phyloP scores from a whole-genome alignment of 2,888 invertebrate genomes.

The Eupithecia dodoneata region DNA sequence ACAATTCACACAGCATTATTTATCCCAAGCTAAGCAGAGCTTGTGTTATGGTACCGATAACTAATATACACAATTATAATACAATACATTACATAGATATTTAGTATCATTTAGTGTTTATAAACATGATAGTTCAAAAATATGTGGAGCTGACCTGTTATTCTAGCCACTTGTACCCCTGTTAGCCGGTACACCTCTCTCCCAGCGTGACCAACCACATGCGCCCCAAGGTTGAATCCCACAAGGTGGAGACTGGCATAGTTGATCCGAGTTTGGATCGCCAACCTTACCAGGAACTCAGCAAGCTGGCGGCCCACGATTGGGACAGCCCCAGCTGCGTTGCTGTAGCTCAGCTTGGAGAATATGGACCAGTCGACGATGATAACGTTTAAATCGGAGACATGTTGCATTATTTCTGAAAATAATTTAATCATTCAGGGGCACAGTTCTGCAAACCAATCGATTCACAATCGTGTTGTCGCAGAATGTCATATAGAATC shows the following conservation, averaged over 20 bases:
- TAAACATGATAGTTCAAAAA: background rate
- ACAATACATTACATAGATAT: too few relatives aligned
- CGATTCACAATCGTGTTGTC: too few relatives aligned
- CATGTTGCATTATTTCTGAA: constrained; percentile 24
- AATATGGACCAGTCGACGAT: constrained; percentile 63
- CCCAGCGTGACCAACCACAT: constrained; percentile 61
- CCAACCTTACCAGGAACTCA: constrained; percentile 46
- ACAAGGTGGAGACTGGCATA: constrained; percentile 55
- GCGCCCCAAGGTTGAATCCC: constrained; percentile 68
- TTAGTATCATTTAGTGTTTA: background rate
- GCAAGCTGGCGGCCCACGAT: constrained; percentile 52
- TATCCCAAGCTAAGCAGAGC: too few relatives aligned
- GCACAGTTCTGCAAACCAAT: background rate
- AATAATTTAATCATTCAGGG: background rate
- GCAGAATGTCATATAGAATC: too few relatives aligned
- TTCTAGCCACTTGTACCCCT: constrained; percentile 53
- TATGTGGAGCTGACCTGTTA: constrained; percentile 60
- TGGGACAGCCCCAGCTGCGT: constrained; percentile 53
- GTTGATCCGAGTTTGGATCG: constrained; percentile 31
- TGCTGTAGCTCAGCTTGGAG: constrained; percentile 52
- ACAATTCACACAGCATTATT: too few relatives aligned
- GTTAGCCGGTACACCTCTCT: constrained; percentile 36
- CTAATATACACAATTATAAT: too few relatives aligned
- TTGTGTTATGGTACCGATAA: too few relatives aligned
- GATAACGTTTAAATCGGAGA: constrained; percentile 55